Percentiles rank a stretch among this genome's conserved stretches.
phyloP scores from a whole-genome alignment of 2,888 invertebrate species.

The Anticlea derivata region DNA sequence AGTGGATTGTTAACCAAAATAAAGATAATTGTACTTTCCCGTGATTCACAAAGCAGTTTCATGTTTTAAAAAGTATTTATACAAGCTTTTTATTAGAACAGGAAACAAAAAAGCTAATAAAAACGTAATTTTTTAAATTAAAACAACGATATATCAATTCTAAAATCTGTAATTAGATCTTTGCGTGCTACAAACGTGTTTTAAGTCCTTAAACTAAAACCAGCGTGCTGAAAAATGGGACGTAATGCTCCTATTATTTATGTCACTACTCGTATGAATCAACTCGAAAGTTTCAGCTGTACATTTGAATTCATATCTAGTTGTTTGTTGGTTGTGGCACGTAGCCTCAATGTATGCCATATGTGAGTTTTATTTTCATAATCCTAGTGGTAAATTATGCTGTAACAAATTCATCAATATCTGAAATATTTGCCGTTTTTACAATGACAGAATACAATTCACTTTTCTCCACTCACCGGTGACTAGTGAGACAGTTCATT shows the following conservation, averaged over 20 bases:
- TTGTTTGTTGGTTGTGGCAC: no score
- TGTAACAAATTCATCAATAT: no score
- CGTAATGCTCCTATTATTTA: conserved; percentile 8
- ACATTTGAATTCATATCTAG: not conserved
- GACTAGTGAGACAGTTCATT: no score
- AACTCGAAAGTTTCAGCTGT: conserved; percentile 1
- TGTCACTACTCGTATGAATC: conserved; percentile 20
- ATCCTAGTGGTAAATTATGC: no score
- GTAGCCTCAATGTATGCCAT: no score
- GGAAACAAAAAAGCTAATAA: conserved; percentile 8
- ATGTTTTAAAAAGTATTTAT: not conserved
- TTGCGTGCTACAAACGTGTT: conserved; percentile 36
- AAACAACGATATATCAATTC: conserved; percentile 27
- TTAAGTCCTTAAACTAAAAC: conserved; percentile 17
- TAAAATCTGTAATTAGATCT: conserved; percentile 37
- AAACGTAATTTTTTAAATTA: conserved; percentile 19
- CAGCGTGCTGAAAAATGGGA: conserved; percentile 17
- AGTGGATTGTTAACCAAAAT: no score
- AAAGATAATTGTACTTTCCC: no score
- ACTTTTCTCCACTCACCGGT: no score
- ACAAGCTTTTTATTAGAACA: not conserved
- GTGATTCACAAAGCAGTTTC: not conserved
- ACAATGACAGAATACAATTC: no score
- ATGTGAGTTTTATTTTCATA: no score
- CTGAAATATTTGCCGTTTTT: no score